A percentile compares a stretch with the other conserved stretches of the same genome.
Evolutionary conservation across 2,113 vertebrate genomes (phyloP).

Genomic region (Lampris incognitus): DNA sequence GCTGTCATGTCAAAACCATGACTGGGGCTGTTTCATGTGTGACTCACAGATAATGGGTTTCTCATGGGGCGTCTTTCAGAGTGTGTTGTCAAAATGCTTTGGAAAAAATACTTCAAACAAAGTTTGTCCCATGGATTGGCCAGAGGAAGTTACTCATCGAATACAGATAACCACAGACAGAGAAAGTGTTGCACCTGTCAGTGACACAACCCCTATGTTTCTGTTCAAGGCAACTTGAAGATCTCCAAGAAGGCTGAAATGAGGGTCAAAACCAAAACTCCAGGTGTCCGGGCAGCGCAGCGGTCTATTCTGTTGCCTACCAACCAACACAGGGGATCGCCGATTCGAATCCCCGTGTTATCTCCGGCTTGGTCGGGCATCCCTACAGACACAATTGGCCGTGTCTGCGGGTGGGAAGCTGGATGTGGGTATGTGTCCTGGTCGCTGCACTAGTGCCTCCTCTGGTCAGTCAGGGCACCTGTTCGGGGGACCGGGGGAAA

Average conservation of each 20-base stretch:
- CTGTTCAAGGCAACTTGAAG: slow-evolving; percentile 13
- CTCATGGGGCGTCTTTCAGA: slow-evolving; percentile 2
- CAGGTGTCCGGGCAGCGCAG: too few species aligned
- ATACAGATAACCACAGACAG: slow-evolving; percentile 1
- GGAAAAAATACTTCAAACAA: slow-evolving; percentile 37
- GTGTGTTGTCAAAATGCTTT: neutral
- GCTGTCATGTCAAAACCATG: slow-evolving; percentile 43
- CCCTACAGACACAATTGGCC: too few species aligned
- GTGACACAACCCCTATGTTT: neutral
- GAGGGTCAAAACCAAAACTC: neutral
- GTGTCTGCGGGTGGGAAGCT: too few species aligned
- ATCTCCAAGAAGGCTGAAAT: neutral
- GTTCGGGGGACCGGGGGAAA: too few species aligned
- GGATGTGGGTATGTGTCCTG: too few species aligned
- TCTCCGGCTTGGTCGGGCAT: too few species aligned
- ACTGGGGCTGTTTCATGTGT: slow-evolving; percentile 22
- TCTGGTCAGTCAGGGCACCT: too few species aligned
- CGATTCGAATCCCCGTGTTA: too few species aligned
- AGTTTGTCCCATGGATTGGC: slow-evolving; percentile 13
- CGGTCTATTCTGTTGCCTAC: too few species aligned
- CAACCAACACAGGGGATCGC: too few species aligned
- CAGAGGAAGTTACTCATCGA: slow-evolving; percentile 3
- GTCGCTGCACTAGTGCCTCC: too few species aligned
- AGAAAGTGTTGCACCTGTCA: slow-evolving; percentile 53
- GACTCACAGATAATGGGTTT: slow-evolving; percentile 47